These are phyloP conservation scores for Dynastes tityus DNA, from an alignment of 2,888 invertebrate species.

Conservation along the genomic window DNA sequence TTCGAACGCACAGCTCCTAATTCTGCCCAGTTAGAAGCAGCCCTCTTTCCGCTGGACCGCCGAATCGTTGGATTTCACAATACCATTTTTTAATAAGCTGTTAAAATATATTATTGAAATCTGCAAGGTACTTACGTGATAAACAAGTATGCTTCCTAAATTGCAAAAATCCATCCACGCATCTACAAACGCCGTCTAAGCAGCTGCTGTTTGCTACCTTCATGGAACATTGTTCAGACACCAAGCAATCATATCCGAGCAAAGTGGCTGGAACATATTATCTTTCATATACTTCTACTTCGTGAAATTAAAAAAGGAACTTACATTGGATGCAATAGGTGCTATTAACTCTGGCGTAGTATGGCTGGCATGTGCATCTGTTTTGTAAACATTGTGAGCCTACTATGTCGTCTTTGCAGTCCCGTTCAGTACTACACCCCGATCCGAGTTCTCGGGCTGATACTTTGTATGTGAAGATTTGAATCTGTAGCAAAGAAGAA, in stretches of 20 bases:
- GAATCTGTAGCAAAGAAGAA: conserved; percentile 24
- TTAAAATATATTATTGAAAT: not conserved
- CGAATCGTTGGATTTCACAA: too few species aligned
- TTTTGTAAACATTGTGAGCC: conserved; percentile 81
- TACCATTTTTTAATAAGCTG: too few species aligned
- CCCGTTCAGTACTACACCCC: conserved; percentile 76
- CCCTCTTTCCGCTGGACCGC: too few species aligned
- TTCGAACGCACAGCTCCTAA: too few species aligned
- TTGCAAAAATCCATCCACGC: conserved; percentile 88
- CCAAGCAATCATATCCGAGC: conserved; percentile 86
- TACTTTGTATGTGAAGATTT: not conserved
- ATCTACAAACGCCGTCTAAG: conserved; percentile 86
- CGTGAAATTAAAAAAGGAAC: conserved; percentile 63
- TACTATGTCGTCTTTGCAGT: conserved; percentile 76
- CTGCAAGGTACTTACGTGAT: conserved; percentile 81
- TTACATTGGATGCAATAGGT: conserved; percentile 89
- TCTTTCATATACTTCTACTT: not conserved
- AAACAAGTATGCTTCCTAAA: conserved; percentile 93
- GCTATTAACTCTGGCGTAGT: conserved; percentile 85
- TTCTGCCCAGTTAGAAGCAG: too few species aligned
- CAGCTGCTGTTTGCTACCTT: conserved; percentile 93
- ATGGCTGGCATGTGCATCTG: conserved; percentile 86
- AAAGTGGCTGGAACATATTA: conserved; percentile 81
- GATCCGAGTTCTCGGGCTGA: conserved; percentile 73
- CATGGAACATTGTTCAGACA: conserved; percentile 89